These are phyloP conservation scores for Cotesia chilonis DNA, from an alignment of 1,140 invertebrate species.

Conservation along the genomic window DNA sequence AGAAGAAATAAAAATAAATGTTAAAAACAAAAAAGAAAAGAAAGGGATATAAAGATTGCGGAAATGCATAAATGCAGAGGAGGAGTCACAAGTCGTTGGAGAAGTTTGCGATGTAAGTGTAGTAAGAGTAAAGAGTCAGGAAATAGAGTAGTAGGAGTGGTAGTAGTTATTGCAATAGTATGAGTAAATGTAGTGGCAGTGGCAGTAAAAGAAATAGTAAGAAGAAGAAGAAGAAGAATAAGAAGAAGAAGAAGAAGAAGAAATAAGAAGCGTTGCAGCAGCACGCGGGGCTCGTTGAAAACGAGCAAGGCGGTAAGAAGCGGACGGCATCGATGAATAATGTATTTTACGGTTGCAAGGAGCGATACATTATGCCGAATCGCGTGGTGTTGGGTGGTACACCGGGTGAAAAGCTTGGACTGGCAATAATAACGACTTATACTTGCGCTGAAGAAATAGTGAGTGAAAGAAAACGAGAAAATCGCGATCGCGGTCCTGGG, in stretches of 20 bases:
- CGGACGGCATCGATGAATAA: slow-evolving; percentile 37
- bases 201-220: too few relatives aligned
- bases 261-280: slow-evolving; percentile 12
- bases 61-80: slow-evolving; percentile 33
- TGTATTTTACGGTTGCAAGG: slow-evolving; percentile 34
- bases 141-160: neutral
- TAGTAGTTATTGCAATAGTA: too few relatives aligned
- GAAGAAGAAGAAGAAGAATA: neutral
- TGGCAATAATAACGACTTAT: slow-evolving; percentile 21
- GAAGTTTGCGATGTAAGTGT: slow-evolving; percentile 26
- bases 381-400: slow-evolving; percentile 24
- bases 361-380: slow-evolving; percentile 39
- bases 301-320: slow-evolving; percentile 31
- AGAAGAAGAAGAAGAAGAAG: neutral
- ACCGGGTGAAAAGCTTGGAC: slow-evolving; percentile 7
- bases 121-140: neutral
- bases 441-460: slow-evolving; percentile 15
- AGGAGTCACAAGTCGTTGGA: slow-evolving; percentile 15
- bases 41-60: slow-evolving; percentile 1
- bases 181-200: too few relatives aligned
- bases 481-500: neutral
- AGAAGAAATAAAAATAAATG: neutral
- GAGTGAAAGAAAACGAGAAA: slow-evolving; percentile 15
- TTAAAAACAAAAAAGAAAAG: neutral
- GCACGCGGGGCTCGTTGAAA: slow-evolving; percentile 22